Conservation (phyloP, 2,113 vertebrate species). For the Calypte anna region DNA sequence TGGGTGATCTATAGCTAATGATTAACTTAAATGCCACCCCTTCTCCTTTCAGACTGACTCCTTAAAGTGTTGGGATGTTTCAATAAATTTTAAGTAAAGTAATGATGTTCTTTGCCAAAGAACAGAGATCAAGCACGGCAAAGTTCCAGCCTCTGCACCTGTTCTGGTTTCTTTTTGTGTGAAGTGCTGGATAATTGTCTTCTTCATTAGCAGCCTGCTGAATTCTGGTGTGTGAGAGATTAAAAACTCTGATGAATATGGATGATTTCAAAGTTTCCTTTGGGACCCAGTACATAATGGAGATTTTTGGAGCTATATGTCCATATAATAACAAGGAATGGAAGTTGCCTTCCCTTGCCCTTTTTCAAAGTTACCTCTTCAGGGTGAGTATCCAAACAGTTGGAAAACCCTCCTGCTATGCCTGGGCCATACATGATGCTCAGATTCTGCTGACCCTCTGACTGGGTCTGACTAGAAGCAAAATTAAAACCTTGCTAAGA, state of each 20-base stretch:
- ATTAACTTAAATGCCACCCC: not conserved
- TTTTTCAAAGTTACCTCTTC: not conserved
- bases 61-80: not conserved
- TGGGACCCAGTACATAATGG: not conserved
- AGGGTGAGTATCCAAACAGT: not conserved
- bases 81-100: not conserved
- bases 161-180: slow-evolving; percentile 37
- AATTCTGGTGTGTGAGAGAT: slow-evolving; percentile 40
- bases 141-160: slow-evolving; percentile 49
- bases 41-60: not conserved
- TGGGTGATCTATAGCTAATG: not conserved
- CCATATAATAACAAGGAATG: not conserved
- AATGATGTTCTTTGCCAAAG: not conserved
- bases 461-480: not conserved
- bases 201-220: slow-evolving; percentile 57
- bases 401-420: not conserved
- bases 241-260: slow-evolving; percentile 50
- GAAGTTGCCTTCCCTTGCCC: not conserved
- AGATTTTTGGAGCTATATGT: not conserved
- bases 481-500: not conserved
- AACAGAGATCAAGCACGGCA: not conserved
- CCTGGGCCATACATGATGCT: not conserved
- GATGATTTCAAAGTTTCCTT: slow-evolving; percentile 27
- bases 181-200: slow-evolving; percentile 46
- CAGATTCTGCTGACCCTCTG: not conserved